phyloP scores from a whole-genome alignment of 2,113 vertebrate genomes.

The Perognathus longimembris region DNA sequence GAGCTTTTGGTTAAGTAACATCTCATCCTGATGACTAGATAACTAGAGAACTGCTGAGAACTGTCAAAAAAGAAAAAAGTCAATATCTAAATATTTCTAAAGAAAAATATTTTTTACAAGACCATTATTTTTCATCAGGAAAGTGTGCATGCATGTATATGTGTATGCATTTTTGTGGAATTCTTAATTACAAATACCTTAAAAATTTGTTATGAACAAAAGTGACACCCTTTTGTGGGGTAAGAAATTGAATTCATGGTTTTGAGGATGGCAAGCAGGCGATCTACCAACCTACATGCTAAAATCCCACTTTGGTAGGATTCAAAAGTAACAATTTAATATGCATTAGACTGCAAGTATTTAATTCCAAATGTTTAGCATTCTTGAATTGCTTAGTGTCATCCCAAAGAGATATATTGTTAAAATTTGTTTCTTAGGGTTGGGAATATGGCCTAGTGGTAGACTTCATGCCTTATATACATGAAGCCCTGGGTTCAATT shows the following conservation, averaged over 20 bases:
- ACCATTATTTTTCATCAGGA: neutral
- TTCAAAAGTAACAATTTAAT: neutral
- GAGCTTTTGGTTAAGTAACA: neutral
- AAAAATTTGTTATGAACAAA: conserved; percentile 27
- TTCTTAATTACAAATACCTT: neutral
- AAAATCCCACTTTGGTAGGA: neutral
- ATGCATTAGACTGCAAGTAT: conserved; percentile 14
- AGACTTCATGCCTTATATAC: no score
- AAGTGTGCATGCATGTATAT: neutral
- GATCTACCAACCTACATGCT: neutral
- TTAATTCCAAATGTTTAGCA: neutral
- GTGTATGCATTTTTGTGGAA: neutral
- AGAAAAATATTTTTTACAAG: neutral
- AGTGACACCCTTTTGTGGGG: neutral
- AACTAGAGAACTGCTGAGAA: neutral
- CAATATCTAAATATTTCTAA: conserved; percentile 18
- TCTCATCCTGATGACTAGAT: neutral
- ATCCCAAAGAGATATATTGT: neutral
- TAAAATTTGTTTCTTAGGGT: neutral
- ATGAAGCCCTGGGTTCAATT: no score
- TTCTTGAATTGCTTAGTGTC: neutral
- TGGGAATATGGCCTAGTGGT: no score
- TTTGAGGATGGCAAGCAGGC: no score
- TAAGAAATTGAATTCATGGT: neutral
- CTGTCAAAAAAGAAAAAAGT: no score